These are phyloP conservation scores for Pempheris klunzingeri DNA, from an alignment of 2,797 vertebrate species.

Conservation along the genomic window DNA sequence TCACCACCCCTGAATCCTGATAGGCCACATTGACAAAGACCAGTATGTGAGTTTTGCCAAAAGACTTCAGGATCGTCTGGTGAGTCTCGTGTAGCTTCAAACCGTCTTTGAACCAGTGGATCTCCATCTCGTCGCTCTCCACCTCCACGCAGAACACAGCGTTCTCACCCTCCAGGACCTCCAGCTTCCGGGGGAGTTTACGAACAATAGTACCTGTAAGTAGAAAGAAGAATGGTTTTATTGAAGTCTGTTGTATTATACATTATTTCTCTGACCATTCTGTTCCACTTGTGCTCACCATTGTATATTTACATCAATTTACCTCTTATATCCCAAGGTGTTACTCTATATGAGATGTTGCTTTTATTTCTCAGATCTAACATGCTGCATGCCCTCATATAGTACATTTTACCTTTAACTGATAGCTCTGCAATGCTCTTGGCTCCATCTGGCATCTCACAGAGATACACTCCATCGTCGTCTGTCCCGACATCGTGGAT, in stretches of 20 bases:
- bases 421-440: slow-evolving; percentile 94
- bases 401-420: slow-evolving; percentile 88
- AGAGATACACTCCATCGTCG: slow-evolving; percentile 95
- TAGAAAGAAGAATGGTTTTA: background rate
- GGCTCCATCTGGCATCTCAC: slow-evolving; percentile 94
- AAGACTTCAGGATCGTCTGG: slow-evolving; percentile 91
- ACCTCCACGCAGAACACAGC: slow-evolving; percentile 95
- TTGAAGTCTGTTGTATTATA: background rate
- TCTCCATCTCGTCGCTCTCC: slow-evolving; percentile 85
- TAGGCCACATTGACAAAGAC: slow-evolving; percentile 93
- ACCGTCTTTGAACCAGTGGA: slow-evolving; percentile 91
- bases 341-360: background rate
- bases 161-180: slow-evolving; percentile 95
- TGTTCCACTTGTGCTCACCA: background rate
- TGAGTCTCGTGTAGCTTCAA: slow-evolving; percentile 87
- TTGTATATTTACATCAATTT: background rate
- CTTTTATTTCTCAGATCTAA: background rate
- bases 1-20: slow-evolving; percentile 92
- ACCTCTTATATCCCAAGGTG: no score
- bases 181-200: slow-evolving; percentile 93
- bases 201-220: slow-evolving; percentile 89
- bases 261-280: background rate
- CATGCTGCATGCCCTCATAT: no score
- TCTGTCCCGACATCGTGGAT: slow-evolving; percentile 91
- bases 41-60: slow-evolving; percentile 93